Evolutionary conservation across 2,888 invertebrate genomes (phyloP).

Genomic region (Nemurella pictetii): DNA sequence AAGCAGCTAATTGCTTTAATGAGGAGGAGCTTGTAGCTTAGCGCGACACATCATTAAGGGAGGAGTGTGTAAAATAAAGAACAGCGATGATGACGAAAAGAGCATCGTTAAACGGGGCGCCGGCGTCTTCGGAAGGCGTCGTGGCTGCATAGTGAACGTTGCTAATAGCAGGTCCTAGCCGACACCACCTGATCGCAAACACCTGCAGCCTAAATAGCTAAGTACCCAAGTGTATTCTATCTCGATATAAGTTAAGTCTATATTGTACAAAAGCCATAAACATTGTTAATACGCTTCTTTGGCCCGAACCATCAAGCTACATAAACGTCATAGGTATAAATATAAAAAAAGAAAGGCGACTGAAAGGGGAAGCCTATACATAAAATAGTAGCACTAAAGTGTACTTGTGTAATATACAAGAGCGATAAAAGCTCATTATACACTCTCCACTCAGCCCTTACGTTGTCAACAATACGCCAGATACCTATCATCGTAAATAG

Average conservation of each 20-base stretch:
- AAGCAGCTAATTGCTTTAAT: constrained; percentile 37
- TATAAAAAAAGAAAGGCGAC: constrained; percentile 31
- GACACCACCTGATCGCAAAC: constrained; percentile 34
- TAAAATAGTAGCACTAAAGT: constrained; percentile 31
- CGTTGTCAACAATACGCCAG: constrained; percentile 28
- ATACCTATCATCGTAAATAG: constrained; percentile 7
- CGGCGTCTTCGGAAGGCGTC: constrained; percentile 17
- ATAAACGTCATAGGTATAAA: constrained; percentile 34
- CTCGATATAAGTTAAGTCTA: constrained; percentile 13
- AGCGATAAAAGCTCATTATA: constrained; percentile 31
- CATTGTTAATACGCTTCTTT: constrained; percentile 23
- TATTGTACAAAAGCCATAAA: constrained; percentile 15
- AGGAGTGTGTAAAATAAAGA: constrained; percentile 27
- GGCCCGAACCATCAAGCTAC: constrained; percentile 26
- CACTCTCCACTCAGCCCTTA: background rate
- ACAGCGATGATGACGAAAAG: constrained; percentile 30
- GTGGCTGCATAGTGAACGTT: background rate
- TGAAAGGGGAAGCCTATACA: constrained; percentile 29
- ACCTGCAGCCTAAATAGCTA: constrained; percentile 35
- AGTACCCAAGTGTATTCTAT: constrained; percentile 28
- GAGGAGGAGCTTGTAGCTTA: constrained; percentile 19
- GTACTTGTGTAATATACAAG: constrained; percentile 11
- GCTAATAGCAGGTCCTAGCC: constrained; percentile 23
- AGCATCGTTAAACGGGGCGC: constrained; percentile 9
- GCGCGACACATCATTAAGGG: constrained; percentile 39